Base-by-base conservation (phyloP, 2,797 vertebrate species). In the Lophotriccus pileatus region DNA sequence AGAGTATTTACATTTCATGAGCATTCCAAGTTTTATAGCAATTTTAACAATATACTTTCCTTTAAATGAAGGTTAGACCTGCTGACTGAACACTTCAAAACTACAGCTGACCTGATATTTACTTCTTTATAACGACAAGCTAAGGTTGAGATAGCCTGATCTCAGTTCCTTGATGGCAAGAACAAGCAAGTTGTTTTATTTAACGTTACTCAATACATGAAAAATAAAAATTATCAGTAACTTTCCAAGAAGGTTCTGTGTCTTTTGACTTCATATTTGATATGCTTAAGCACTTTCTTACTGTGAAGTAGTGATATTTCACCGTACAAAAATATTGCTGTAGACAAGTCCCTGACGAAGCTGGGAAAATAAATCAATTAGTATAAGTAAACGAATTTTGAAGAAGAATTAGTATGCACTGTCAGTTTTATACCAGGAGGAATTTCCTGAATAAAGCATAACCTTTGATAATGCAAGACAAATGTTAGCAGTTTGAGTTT, bases 361-460 rank as follows among this genome's bases (percentile, higher is more conserved):
- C 87, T 74, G 89, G 84, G 82, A 91, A 97, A 95, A 91, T 62
- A 96, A 87, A 86, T 95, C 96, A 91, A 87, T 96, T 95, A 92
- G 73, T 47, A n/a, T 49, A 58, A 85, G 75, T 60, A 81, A 96
- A 82, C 68, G 94, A 27, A 93, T 58, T 96, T 87, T 58, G 66
- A 32, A 93, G 84, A 95, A 96, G 74, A 95, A 94, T 96, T 95
- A 96, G 92, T 95, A 74, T 92, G 76, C 80, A 49, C 67, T 94
- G 91, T 96, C 89, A 66, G 22, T 94, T 96, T 97, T 85, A 86
- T 78, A 95, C 70, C 46, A 76, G 88, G 78, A 93, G 27, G 92
- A 64, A 94, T 87, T 95, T 94, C 39, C 72, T 90, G 83, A 89
- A 58, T 96, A 75, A 88, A 89, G 83, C 60, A 79, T 95, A 88